Percentiles rank a stretch among this genome's conserved stretches.
Conservation (phyloP, 2,113 vertebrate genomes). For the Rhinogobius similis region DNA sequence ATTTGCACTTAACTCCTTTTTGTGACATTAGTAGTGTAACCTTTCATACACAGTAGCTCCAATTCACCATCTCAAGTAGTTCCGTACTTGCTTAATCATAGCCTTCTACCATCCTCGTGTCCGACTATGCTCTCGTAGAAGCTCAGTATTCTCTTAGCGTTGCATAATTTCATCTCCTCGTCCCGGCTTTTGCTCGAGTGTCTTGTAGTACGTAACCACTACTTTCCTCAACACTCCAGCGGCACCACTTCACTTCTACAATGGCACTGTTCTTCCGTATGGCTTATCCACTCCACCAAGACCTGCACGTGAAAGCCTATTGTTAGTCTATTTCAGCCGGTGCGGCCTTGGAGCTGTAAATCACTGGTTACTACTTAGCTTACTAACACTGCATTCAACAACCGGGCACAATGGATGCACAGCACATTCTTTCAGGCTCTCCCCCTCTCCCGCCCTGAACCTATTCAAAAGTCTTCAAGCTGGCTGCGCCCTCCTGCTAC, state of each 20-base stretch:
- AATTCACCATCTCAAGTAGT: no score
- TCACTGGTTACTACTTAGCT: constrained; percentile 71
- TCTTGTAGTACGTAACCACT: constrained; percentile 14
- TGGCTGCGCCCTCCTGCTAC: constrained; percentile 60
- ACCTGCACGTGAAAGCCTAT: constrained; percentile 58
- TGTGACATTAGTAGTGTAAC: no score
- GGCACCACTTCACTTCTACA: constrained; percentile 36
- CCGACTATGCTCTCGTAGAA: background rate
- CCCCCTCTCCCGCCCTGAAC: constrained; percentile 47
- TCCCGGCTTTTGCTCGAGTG: background rate
- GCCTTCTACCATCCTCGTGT: background rate
- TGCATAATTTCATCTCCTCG: background rate
- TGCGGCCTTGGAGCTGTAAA: constrained; percentile 64
- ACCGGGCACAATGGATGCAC: constrained; percentile 61
- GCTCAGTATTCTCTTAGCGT: background rate
- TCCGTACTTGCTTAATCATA: no score
- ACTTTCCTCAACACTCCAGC: constrained; percentile 38
- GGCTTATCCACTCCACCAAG: constrained; percentile 32
- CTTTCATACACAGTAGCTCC: background rate
- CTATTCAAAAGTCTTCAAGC: constrained; percentile 61
- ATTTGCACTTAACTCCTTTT: no score
- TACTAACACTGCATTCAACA: constrained; percentile 71
- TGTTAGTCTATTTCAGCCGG: constrained; percentile 68
- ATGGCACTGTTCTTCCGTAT: constrained; percentile 22
- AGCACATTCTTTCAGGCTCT: constrained; percentile 64